A percentile compares a stretch with the other conserved stretches of the same genome.
Evolutionary conservation across 1,140 invertebrate genomes (phyloP).

Genomic region (Acromyrmex charruanus): DNA sequence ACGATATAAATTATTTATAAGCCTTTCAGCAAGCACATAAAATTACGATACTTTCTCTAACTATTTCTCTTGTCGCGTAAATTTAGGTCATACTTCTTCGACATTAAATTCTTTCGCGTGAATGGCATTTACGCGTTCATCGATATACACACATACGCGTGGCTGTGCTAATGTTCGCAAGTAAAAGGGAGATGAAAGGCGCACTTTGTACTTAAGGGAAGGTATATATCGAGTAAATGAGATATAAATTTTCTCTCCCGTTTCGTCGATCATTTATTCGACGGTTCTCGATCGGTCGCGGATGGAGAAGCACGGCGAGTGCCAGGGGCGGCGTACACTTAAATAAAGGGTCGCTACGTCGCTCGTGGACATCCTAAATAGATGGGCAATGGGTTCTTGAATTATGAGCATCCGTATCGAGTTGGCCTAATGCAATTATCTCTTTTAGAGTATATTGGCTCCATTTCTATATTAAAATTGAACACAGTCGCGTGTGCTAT

Average conservation of each 20-base stretch:
- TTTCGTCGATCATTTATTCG: constrained; percentile 56
- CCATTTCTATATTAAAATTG: constrained; percentile 85
- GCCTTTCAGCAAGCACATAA: not conserved
- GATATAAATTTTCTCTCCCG: constrained; percentile 61
- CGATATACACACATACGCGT: not conserved
- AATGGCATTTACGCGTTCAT: constrained; percentile 13
- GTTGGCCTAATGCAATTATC: constrained; percentile 82
- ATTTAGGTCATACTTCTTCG: constrained; percentile 23
- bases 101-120: constrained; percentile 33
- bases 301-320: constrained; percentile 76
- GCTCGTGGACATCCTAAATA: constrained; percentile 81
- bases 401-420: constrained; percentile 80
- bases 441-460: constrained; percentile 80
- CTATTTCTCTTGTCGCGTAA: not conserved
- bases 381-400: constrained; percentile 82
- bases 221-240: constrained; percentile 50
- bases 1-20: not conserved
- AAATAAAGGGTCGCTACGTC: constrained; percentile 79
- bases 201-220: constrained; percentile 53
- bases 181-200: constrained; percentile 44
- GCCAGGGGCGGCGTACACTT: constrained; percentile 73
- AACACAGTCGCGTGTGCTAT: constrained; percentile 64
- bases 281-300: constrained; percentile 81
- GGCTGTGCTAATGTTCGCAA: not conserved
- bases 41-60: constrained; percentile 5